phyloP scores from a whole-genome alignment of 2,113 vertebrate genomes.

The Sorex araneus region DNA sequence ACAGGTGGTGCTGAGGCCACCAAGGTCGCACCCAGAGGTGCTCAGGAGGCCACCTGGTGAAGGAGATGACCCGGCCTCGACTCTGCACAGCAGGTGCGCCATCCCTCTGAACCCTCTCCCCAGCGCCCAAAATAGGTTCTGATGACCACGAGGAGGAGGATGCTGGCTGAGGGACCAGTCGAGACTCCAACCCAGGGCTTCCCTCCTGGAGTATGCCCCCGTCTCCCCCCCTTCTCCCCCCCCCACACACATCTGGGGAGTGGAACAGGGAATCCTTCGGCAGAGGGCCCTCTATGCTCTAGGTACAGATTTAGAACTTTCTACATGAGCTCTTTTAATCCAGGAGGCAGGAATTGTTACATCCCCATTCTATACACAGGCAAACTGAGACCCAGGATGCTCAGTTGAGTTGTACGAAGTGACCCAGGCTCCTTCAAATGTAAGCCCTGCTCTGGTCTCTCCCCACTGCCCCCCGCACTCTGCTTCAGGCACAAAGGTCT shows the following conservation, averaged over 20 bases:
- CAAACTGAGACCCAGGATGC: not conserved
- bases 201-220: not conserved
- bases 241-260: rapidly evolving
- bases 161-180: not conserved
- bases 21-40: not conserved
- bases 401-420: not conserved
- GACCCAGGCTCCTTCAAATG: rapidly evolving
- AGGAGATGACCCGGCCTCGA: too few relatives aligned
- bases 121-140: not conserved
- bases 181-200: too few relatives aligned
- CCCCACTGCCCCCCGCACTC: rapidly evolving
- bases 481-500: rapidly evolving
- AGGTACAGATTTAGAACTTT: rapidly evolving
- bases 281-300: rapidly evolving
- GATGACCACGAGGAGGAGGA: not conserved
- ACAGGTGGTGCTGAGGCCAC: rapidly evolving
- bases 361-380: not conserved
- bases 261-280: too few relatives aligned
- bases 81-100: too few relatives aligned
- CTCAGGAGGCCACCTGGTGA: too few relatives aligned
- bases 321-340: not conserved
- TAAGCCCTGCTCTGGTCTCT: rapidly evolving
- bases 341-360: not conserved
- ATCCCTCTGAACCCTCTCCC: not conserved
- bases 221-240: not conserved